These are phyloP conservation scores for Platycheirus rosarum DNA, from an alignment of 2,888 invertebrate genomes.

Conservation along the genomic window DNA sequence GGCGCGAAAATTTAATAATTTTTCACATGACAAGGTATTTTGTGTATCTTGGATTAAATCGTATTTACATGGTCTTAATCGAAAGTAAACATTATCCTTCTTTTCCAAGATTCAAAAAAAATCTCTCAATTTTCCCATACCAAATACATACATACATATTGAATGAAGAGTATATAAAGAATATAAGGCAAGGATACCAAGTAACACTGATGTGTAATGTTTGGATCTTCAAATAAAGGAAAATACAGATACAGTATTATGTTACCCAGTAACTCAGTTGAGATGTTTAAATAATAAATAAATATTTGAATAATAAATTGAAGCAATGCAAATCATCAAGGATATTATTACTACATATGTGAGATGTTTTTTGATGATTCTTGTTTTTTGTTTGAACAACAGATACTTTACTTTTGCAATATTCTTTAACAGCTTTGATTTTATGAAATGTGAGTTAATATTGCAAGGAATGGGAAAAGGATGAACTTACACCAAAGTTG, in stretches of 20 bases:
- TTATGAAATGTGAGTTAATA: too few relatives aligned
- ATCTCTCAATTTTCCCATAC: neutral
- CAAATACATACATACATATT: neutral
- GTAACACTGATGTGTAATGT: neutral
- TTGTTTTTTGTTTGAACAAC: too few relatives aligned
- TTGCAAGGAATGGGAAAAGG: too few relatives aligned
- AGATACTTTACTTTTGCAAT: too few relatives aligned
- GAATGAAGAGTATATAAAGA: neutral
- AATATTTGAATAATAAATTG: conserved; percentile 43
- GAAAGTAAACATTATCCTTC: conserved; percentile 28
- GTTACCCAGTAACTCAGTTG: too few relatives aligned
- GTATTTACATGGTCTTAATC: conserved; percentile 29
- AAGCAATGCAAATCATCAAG: conserved; percentile 28
- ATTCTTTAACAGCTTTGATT: too few relatives aligned
- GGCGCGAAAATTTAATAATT: neutral
- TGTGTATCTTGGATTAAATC: neutral
- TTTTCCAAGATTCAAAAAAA: neutral
- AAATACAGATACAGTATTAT: too few relatives aligned
- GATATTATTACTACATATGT: too few relatives aligned
- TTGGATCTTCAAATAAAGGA: neutral
- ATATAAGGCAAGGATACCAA: conserved; percentile 7
- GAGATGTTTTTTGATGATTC: too few relatives aligned
- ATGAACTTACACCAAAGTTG: too few relatives aligned
- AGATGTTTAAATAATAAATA: conserved; percentile 31
- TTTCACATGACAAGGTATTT: neutral